A percentile compares a stretch with the other conserved stretches of the same genome.
phyloP scores from a whole-genome alignment of 64 coral and sea anemone species.

The Stichodactyla mertensii region DNA sequence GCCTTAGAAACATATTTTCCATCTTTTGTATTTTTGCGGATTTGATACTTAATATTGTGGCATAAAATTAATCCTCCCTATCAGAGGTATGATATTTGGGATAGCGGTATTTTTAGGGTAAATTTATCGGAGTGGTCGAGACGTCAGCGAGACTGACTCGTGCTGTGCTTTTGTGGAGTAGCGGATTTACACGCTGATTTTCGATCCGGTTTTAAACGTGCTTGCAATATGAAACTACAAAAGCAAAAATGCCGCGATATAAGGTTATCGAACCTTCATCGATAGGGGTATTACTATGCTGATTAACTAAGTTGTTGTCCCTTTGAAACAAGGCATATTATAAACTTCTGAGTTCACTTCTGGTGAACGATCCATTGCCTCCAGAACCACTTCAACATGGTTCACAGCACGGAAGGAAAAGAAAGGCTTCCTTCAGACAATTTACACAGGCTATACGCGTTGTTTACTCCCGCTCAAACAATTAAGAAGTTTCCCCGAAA shows the following conservation, averaged over 20 bases:
- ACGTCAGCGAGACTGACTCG: background rate
- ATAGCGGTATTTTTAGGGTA: background rate
- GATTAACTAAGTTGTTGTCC: background rate
- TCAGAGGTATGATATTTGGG: background rate
- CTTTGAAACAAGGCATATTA: background rate
- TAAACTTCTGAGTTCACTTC: background rate
- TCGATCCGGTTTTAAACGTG: background rate
- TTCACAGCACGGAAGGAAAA: background rate
- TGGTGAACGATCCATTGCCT: background rate
- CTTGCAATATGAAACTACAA: background rate
- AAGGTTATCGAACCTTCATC: slow-evolving; percentile 2
- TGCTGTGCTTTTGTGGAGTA: background rate
- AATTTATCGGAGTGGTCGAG: background rate
- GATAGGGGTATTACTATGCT: slow-evolving; percentile 7
- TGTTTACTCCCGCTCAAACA: background rate
- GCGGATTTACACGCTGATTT: background rate
- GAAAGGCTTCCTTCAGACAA: background rate
- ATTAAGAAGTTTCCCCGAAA: background rate
- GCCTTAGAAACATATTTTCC: background rate
- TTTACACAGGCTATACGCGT: background rate
- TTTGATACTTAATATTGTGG: background rate
- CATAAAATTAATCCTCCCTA: slow-evolving; percentile 1
- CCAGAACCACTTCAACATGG: background rate
- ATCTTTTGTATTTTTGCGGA: background rate
- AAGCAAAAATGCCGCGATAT: background rate